A percentile compares a stretch with the other conserved stretches of the same genome.
These are phyloP conservation scores for Calliopsis andreniformis DNA, from an alignment of 1,140 invertebrate genomes.

Conservation along the genomic window DNA sequence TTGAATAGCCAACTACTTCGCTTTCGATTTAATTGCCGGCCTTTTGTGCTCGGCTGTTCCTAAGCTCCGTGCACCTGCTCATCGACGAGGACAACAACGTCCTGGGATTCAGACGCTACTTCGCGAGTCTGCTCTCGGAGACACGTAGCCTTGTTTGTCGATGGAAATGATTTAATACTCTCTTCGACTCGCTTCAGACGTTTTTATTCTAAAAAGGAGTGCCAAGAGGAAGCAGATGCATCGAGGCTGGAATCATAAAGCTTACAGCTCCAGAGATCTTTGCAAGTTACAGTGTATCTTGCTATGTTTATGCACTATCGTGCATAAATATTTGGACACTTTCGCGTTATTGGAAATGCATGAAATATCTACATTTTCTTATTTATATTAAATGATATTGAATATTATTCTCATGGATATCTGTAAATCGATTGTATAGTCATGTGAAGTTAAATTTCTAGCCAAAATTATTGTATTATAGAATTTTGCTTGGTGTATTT, in stretches of 20 bases:
- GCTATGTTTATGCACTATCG: no score
- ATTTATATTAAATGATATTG: no score
- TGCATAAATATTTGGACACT: no score
- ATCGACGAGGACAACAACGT: slow-evolving; percentile 5
- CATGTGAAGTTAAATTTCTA: no score
- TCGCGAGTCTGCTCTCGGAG: background rate
- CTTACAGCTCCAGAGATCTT: background rate
- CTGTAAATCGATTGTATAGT: no score
- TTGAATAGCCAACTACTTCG: slow-evolving; percentile 62
- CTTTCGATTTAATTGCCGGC: slow-evolving; percentile 54
- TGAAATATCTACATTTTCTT: no score
- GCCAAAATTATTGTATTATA: no score
- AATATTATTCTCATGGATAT: no score
- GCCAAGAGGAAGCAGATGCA: background rate
- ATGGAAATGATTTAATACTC: slow-evolving; percentile 28
- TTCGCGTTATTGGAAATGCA: no score
- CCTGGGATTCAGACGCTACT: background rate
- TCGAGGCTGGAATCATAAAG: no score
- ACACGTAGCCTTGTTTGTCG: slow-evolving; percentile 4
- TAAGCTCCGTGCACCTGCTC: slow-evolving; percentile 22
- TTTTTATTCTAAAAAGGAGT: background rate
- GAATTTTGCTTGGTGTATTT: no score
- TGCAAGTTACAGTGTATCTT: no score
- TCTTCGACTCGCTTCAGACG: background rate
- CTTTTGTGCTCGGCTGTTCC: slow-evolving; percentile 40